A percentile compares a stretch with the other conserved stretches of the same genome.
Conservation (phyloP, 2,797 vertebrate genomes). For the Sebastes miniatus region DNA sequence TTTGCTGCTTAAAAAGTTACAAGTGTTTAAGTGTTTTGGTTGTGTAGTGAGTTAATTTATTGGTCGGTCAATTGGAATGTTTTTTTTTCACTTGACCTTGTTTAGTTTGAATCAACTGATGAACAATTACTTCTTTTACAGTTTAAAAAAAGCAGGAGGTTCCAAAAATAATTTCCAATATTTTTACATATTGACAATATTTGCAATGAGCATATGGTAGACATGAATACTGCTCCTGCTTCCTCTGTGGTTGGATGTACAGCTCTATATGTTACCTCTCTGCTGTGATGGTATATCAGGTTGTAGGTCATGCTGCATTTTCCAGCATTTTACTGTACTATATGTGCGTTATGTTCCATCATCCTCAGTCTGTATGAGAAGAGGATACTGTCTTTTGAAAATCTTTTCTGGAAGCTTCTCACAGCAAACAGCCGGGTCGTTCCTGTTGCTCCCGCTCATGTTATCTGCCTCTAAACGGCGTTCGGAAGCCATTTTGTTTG, state of each 20-base stretch:
- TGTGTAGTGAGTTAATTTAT: no score
- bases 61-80: not conserved
- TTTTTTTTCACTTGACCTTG: not conserved
- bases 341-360: not conserved
- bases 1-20: no score
- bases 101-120: not conserved
- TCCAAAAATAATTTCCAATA: not conserved
- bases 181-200: not conserved
- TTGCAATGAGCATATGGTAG: not conserved
- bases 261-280: not conserved
- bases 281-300: not conserved
- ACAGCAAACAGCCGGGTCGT: not conserved
- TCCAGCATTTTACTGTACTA: not conserved
- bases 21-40: no score
- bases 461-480: conserved; percentile 36
- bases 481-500: conserved; percentile 69
- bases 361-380: not conserved
- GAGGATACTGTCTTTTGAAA: not conserved
- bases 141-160: not conserved
- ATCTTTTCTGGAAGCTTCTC: conserved; percentile 11
- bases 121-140: not conserved
- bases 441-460: conserved; percentile 13
- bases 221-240: not conserved
- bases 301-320: not conserved
- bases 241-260: not conserved